phyloP scores from a whole-genome alignment of 2,888 invertebrate species.

The Barypeithes pellucidus region DNA sequence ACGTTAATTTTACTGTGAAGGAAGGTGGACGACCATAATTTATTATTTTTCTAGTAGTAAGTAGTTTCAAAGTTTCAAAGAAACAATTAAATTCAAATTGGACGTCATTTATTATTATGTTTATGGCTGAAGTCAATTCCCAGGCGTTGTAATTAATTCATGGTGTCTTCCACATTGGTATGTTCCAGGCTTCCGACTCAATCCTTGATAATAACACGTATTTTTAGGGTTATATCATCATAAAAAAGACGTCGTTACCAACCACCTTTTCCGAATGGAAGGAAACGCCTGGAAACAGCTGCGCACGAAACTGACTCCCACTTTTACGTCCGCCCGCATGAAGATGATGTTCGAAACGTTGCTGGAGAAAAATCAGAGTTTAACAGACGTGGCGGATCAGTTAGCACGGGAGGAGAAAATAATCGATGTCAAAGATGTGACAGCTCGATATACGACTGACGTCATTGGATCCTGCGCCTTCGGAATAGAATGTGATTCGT shows the following conservation, averaged over 20 bases:
- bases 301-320: conserved; percentile 76
- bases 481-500: conserved; percentile 75
- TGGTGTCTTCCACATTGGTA: too few species aligned
- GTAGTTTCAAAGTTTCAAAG: too few species aligned
- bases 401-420: conserved; percentile 59
- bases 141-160: too few species aligned
- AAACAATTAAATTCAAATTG: too few species aligned
- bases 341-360: conserved; percentile 78
- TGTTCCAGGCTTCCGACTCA: too few species aligned
- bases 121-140: too few species aligned
- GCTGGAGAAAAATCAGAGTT: conserved; percentile 72
- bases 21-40: too few species aligned
- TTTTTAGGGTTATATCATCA: conserved; percentile 36
- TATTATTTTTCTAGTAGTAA: too few species aligned
- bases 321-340: conserved; percentile 79
- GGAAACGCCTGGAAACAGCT: conserved; percentile 69
- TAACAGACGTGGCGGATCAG: conserved; percentile 69
- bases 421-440: conserved; percentile 69
- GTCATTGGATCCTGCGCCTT: conserved; percentile 76
- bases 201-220: too few species aligned
- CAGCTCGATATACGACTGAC: conserved; percentile 75
- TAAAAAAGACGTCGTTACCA: conserved; percentile 62
- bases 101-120: too few species aligned
- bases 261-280: conserved; percentile 58
- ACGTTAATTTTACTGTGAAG: too few species aligned